Base-by-base conservation (phyloP, 2,113 vertebrate genomes). In the Grallaria varia region DNA sequence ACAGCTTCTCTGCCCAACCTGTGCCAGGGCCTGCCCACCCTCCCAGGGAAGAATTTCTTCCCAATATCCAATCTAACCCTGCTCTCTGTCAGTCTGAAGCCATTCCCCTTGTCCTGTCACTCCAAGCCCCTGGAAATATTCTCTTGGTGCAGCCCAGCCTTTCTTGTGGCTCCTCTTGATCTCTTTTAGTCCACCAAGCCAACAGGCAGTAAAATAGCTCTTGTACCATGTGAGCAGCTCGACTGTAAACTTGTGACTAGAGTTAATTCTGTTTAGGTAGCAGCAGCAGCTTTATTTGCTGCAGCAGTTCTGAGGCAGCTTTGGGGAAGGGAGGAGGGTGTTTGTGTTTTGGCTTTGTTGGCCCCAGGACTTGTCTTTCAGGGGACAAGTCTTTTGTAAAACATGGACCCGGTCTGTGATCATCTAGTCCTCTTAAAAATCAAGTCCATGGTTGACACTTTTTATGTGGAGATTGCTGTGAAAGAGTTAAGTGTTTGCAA, bases 11-110 rank as follows among this genome's bases (percentile, higher is more conserved):
- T 15, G 63, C 9, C 12, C 5, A 27, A 0, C 31, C 22, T 71
- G 2, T 71, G 2, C 25, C 63, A 23, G 47, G 0, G 30, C 8
- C 0, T 62, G 24, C 6, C 2, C 13, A n/a, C 16, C 19, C 15
- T 60, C 45, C 24, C 2, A 40, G 21, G 4, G 6, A 47, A 25
- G 3, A 47, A 12, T 31, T 39, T 22, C 60, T 55, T 27, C 47
- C 30, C 10, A 1, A 55, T 62, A 33, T 4, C 47, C 17, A 7
- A 2, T 18, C 63, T n/a, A 42, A 35, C 2, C 6, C 30, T 62
- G 1, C 21, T 35, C 22, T 66, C 3, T 35, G 4, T 31, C 13
- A 35, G 6, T 35, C 5, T 49, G 31, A 40, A 56, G 40, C 28
- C 17, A 5, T 76, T 3, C 18, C 24, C 12, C 9, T 20, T 31